Conservation (phyloP, 2,888 invertebrate genomes). For the Dorcus hopei region DNA sequence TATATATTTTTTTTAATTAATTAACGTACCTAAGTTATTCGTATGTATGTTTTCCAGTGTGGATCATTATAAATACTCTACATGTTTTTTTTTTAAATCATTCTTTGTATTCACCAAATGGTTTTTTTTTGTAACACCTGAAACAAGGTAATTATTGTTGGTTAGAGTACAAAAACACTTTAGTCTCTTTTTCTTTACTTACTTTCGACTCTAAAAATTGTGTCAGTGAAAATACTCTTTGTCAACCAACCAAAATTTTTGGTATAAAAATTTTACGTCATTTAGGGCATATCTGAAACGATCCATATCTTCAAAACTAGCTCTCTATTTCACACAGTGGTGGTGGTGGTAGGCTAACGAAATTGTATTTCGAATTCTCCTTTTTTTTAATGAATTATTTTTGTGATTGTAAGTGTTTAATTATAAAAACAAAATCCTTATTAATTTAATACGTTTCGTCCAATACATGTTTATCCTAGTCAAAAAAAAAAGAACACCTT, state of each 20-base stretch:
- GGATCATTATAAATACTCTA: constrained; percentile 31
- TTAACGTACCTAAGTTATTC: constrained; percentile 45
- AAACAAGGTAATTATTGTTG: too few species aligned
- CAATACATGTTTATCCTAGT: too few species aligned
- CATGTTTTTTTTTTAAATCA: constrained; percentile 4
- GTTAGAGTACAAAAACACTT: too few species aligned
- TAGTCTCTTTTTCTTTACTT: too few species aligned
- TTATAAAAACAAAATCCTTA: neutral
- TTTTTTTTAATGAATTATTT: neutral
- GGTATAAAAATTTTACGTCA: neutral
- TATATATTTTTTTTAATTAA: constrained; percentile 34
- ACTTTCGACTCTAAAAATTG: neutral
- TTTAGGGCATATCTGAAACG: neutral
- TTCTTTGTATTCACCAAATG: too few species aligned
- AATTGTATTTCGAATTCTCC: neutral
- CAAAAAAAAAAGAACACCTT: too few species aligned
- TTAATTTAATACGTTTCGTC: too few species aligned
- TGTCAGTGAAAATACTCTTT: neutral
- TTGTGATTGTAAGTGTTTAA: neutral
- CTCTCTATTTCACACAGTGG: neutral
- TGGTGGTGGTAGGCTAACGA: neutral
- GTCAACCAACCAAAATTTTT: neutral
- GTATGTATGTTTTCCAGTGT: constrained; percentile 44
- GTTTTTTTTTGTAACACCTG: too few species aligned
- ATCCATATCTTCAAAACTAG: constrained; percentile 1